Percentiles rank a stretch among this genome's conserved stretches.
phyloP scores from a whole-genome alignment of 2,797 vertebrate genomes.

The Tangara arthus region DNA sequence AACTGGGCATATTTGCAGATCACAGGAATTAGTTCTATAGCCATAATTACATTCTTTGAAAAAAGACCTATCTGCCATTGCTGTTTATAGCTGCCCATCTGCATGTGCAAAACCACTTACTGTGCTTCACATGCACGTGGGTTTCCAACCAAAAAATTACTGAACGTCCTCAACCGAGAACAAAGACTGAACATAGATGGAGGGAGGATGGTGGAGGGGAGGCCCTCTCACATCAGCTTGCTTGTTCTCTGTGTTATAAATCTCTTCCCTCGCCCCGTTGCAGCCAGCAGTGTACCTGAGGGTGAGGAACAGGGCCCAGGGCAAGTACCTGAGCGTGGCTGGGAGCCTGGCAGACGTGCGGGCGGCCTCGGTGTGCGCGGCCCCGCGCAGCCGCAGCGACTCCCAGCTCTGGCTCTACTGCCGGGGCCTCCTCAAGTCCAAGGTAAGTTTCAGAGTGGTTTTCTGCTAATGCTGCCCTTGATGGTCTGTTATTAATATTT shows the following conservation, averaged over 20 bases:
- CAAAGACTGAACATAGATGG: rapidly evolving
- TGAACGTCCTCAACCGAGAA: background rate
- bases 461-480: background rate
- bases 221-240: rapidly evolving
- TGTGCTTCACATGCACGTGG: background rate
- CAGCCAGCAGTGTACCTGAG: constrained; percentile 80
- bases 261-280: background rate
- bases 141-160: background rate
- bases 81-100: background rate
- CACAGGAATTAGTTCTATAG: background rate
- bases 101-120: background rate
- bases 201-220: background rate
- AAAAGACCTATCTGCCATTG: background rate
- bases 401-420: constrained; percentile 83
- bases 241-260: background rate
- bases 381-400: constrained; percentile 56
- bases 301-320: constrained; percentile 75
- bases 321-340: constrained; percentile 74
- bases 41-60: background rate
- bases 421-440: constrained; percentile 80
- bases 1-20: background rate
- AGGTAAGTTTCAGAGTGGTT: constrained; percentile 65
- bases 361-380: constrained; percentile 68
- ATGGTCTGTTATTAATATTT: background rate
- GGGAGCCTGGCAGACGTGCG: constrained; percentile 61